Evolutionary conservation across 2,888 invertebrate genomes (phyloP).

Genomic region (Harpagoxenus sublaevis): DNA sequence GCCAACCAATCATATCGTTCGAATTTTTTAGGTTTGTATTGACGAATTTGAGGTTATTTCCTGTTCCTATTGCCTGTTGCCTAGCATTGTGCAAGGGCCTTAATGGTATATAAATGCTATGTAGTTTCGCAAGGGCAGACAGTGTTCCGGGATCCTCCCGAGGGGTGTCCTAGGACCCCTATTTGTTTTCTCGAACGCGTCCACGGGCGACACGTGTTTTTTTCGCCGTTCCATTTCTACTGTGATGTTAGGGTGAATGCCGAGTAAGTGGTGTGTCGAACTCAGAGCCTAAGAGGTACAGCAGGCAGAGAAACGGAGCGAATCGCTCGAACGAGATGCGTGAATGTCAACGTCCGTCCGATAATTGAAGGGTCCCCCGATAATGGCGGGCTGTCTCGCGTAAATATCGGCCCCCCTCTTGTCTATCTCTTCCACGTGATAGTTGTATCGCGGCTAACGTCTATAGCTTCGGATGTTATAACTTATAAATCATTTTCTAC

Average conservation of each 20-base stretch:
- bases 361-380: slow-evolving; percentile 58
- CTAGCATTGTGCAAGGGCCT: too few relatives aligned
- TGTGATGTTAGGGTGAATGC: background rate
- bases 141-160: background rate
- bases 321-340: slow-evolving; percentile 34
- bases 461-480: slow-evolving; percentile 27
- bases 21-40: too few relatives aligned
- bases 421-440: slow-evolving; percentile 11
- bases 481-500: slow-evolving; percentile 60
- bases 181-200: slow-evolving; percentile 63
- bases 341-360: slow-evolving; percentile 53
- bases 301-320: slow-evolving; percentile 10
- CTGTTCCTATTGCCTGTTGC: too few relatives aligned
- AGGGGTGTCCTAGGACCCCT: slow-evolving; percentile 46
- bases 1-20: too few relatives aligned
- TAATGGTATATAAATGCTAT: slow-evolving; percentile 56
- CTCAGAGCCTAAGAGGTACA: slow-evolving; percentile 10
- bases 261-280: slow-evolving; percentile 20
- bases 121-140: slow-evolving; percentile 28
- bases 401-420: slow-evolving; percentile 56
- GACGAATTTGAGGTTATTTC: too few relatives aligned
- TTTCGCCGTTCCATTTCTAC: slow-evolving; percentile 47
- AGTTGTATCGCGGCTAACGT: slow-evolving; percentile 34
- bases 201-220: slow-evolving; percentile 62
- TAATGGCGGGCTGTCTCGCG: slow-evolving; percentile 30